Conservation (phyloP, 2,113 vertebrate genomes). For the Oncorhynchus keta region DNA sequence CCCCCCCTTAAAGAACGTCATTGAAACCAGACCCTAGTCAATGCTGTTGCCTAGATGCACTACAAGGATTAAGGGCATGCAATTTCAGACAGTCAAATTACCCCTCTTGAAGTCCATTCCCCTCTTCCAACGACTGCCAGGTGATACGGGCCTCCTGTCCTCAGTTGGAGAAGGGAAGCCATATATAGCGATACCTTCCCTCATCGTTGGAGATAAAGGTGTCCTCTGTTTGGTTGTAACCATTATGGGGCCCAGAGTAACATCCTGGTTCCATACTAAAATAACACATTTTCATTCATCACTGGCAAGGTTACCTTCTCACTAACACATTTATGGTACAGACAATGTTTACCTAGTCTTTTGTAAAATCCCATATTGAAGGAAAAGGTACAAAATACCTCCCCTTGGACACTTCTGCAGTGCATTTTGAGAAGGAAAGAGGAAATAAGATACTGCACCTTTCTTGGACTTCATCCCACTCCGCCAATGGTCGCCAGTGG, state of each 20-base stretch:
- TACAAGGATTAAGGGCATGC: not conserved
- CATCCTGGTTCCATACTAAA: conserved; percentile 48
- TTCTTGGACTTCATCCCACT: not conserved
- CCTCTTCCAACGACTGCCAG: conserved; percentile 33
- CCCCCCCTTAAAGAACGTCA: no score
- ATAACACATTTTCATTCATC: no score
- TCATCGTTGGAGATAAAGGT: conserved; percentile 5
- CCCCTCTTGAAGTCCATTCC: conserved; percentile 15
- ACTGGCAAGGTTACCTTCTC: no score
- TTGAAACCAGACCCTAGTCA: no score
- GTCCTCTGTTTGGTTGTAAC: conserved; percentile 35
- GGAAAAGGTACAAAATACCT: not conserved
- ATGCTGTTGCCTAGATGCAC: no score
- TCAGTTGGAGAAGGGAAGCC: conserved; percentile 4
- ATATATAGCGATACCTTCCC: conserved; percentile 31
- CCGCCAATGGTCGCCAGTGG: not conserved
- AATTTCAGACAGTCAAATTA: conserved; percentile 5
- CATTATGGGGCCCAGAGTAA: conserved; percentile 50
- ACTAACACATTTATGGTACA: no score
- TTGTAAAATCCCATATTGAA: not conserved
- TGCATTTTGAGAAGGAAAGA: no score
- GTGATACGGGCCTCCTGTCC: conserved; percentile 9
- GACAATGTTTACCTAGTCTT: no score
- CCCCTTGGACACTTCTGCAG: no score
- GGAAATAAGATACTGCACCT: conserved; percentile 7